Evolutionary conservation across 2,888 invertebrate species (phyloP).

Genomic region (Xestia sexstrigata): DNA sequence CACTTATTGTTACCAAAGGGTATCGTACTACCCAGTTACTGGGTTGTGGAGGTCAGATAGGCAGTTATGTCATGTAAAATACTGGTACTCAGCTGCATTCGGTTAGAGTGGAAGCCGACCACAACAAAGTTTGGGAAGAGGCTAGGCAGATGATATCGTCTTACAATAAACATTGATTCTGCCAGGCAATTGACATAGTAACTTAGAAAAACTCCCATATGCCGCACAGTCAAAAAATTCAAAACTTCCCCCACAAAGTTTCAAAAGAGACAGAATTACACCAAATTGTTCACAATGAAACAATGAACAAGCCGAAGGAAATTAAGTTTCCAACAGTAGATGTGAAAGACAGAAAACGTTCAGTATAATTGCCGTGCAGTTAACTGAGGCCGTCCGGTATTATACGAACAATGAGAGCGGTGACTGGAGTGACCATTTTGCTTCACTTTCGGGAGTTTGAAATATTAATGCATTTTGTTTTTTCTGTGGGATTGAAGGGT

Average conservation of each 20-base stretch:
- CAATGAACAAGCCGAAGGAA: constrained; percentile 72
- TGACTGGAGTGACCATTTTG: constrained; percentile 62
- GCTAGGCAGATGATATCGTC: background rate
- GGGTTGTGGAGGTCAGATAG: too few relatives aligned
- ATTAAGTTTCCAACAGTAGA: constrained; percentile 73
- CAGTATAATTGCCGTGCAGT: constrained; percentile 73
- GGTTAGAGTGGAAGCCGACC: too few relatives aligned
- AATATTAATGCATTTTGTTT: constrained; percentile 25
- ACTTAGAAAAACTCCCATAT: background rate
- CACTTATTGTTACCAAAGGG: too few relatives aligned
- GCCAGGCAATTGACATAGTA: background rate
- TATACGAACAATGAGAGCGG: constrained; percentile 69
- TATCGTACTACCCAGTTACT: too few relatives aligned
- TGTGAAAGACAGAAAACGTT: constrained; percentile 72
- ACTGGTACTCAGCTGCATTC: too few relatives aligned
- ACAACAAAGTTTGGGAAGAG: too few relatives aligned
- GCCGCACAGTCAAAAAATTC: background rate
- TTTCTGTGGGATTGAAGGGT: constrained; percentile 3
- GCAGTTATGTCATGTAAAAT: too few relatives aligned
- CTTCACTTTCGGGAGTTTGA: constrained; percentile 28
- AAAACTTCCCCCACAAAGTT: constrained; percentile 19
- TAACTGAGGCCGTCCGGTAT: constrained; percentile 69
- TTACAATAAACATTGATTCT: background rate
- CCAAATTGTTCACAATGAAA: constrained; percentile 66
- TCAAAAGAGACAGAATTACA: constrained; percentile 54